Evolutionary conservation across 2,888 invertebrate genomes (phyloP).

Genomic region (Synanthedon vespiformis): DNA sequence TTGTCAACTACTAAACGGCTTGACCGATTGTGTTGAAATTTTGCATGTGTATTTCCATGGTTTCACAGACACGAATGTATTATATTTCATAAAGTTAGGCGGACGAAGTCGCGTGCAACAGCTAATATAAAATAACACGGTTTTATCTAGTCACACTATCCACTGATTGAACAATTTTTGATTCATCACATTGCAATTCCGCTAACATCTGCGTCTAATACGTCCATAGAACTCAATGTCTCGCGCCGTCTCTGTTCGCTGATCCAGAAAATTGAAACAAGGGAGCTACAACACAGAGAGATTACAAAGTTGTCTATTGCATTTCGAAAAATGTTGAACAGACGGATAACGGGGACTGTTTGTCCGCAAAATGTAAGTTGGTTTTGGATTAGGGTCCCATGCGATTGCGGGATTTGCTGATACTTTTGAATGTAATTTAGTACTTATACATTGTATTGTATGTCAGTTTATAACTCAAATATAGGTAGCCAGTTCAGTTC

Average conservation of each 20-base stretch:
- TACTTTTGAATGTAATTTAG: conserved; percentile 11
- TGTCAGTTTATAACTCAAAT: too few species aligned
- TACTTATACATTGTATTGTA: too few species aligned
- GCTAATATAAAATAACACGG: too few species aligned
- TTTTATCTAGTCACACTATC: too few species aligned
- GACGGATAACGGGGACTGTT: neutral
- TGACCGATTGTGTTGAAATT: too few species aligned
- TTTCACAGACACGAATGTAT: too few species aligned
- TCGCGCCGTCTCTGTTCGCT: conserved; percentile 36
- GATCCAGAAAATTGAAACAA: conserved; percentile 63
- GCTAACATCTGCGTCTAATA: conserved; percentile 35
- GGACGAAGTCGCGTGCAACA: too few species aligned
- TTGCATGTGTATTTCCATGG: too few species aligned
- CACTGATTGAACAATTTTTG: too few species aligned
- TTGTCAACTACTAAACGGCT: too few species aligned
- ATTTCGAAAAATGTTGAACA: neutral
- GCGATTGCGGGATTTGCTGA: conserved; percentile 46
- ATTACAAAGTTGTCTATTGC: neutral
- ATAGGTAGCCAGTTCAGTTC: too few species aligned
- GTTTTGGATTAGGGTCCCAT: conserved; percentile 19
- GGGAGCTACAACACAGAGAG: conserved; percentile 14
- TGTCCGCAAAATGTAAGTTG: neutral
- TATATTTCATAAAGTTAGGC: too few species aligned
- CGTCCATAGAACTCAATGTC: conserved; percentile 29
- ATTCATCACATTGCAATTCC: conserved; percentile 16